These are phyloP conservation scores for Lutjanus erythropterus DNA, from an alignment of 2,113 vertebrate species.

Conservation along the genomic window DNA sequence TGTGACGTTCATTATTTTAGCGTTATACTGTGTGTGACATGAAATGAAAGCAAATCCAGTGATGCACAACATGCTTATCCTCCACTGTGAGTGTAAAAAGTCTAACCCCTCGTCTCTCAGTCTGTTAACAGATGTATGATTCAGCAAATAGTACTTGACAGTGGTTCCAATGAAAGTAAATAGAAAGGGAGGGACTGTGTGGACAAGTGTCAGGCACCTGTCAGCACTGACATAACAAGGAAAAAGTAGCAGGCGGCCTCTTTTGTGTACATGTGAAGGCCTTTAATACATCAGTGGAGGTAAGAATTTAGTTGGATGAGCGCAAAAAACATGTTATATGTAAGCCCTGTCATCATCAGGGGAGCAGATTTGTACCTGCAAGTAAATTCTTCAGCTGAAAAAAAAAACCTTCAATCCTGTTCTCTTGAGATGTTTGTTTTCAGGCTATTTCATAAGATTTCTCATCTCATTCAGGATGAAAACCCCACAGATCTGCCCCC, in stretches of 20 bases:
- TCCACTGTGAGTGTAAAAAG: not conserved
- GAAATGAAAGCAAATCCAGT: not conserved
- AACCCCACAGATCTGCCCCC: slow-evolving; percentile 12
- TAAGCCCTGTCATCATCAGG: not conserved
- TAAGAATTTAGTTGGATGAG: not conserved
- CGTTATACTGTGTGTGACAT: not conserved
- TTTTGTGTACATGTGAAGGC: slow-evolving; percentile 15
- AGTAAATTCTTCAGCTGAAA: not conserved
- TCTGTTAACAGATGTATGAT: not conserved
- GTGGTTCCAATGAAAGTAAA: slow-evolving; percentile 39
- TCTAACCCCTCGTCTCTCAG: not conserved
- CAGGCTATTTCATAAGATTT: not conserved
- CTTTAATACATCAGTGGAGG: not conserved
- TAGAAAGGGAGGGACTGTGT: slow-evolving; percentile 6
- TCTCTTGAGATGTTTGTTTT: not conserved
- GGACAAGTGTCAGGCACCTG: not conserved
- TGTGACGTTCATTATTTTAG: no score
- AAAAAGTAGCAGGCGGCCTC: not conserved
- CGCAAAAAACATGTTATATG: not conserved
- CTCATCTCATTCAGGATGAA: slow-evolving; percentile 2
- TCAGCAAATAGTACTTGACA: slow-evolving; percentile 30
- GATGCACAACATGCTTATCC: no score
- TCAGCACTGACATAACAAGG: not conserved
- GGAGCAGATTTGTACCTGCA: not conserved
- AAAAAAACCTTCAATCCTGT: not conserved